Evolutionary conservation across 2,113 vertebrate genomes (phyloP), one percentile per base, ranked within the genome.

Genomic region (Channa maculata): DNA sequence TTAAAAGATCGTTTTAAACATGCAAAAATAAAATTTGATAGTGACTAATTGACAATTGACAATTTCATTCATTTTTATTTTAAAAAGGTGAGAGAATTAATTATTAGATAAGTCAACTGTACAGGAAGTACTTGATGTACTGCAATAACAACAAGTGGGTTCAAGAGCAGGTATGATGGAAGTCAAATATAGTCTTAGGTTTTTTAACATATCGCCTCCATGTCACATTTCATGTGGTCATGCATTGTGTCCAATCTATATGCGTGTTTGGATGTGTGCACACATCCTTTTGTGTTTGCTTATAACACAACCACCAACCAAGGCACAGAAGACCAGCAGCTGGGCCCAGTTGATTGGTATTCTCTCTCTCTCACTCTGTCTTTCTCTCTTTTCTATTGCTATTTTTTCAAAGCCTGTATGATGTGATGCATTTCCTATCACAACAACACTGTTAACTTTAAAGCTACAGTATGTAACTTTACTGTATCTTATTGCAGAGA

Each of bases 371-470:
- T 24, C 24, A 24, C 24, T 24, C 24, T 24, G 24, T 24, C 24
- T 24, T 24, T 24, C 24, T 24, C 24, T 24, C 24, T 24, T 75
- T 68, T 46, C 13, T 39, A 38, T 58, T 57, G 68, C 37, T 72
- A 54, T 36, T 66, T 71, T 66, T 71, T 59, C 68, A 24, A 59
- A 24, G 59, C 34, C 37, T 5, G 70, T 75, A 70, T 75, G 41
- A 74, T 51, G 45, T 50, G 51, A 61, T 67, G 39, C 34, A 60
- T 10, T 62, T 48, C 44, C 39, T 6, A 13, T 58, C 41, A 45
- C 3, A 67, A 9, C 48, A 41, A 55, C 52, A 41, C 4, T 5
- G 44, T 64, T 51, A 14, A 13, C 46, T n/a, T 68, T 52, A 65
- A 43, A 5, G 3, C 39, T 65, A 24, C 24, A 24, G 24, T 24